Evolutionary conservation across 2,888 invertebrate genomes (phyloP), one percentile per base, ranked within the genome.

Genomic region (Actias luna): DNA sequence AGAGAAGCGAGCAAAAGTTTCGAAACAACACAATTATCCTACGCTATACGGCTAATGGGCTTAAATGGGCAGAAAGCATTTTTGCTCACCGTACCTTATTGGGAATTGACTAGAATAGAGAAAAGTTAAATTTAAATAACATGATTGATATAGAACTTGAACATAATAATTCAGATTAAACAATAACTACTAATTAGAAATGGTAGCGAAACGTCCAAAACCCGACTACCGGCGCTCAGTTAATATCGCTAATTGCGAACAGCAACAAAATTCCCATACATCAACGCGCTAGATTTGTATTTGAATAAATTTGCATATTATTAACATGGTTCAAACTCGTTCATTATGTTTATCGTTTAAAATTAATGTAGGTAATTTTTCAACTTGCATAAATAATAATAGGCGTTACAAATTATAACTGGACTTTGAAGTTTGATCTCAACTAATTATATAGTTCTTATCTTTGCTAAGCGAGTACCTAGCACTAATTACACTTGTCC

Each of bases 271-370:
- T 64, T 67, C 57, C 64, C 65, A 69, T 73, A 69, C 65, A 72
- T 68, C 66, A 67, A 55, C 63, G 52, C 35, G n/a, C 52, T 62
- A 65, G 66, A 68, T 70, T 69, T 68, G 69, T 69, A 71, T 75
- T 76, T 74, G 70, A 71, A 72, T 72, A 69, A 65, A 76, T 77
- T 77, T 75, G 74, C 77, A 75, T 76, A 72, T 64, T 63, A 68
- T 67, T 67, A 63, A 62, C 59, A 42, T 63, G 60, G 61, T 64
- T 65, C 70, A 67, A 71, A 68, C 68, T 64, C 62, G 65, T 63
- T 67, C 61, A 70, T 63, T 66, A 63, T 69, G 71, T 70, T 67
- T 67, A 66, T 50, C 65, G 63, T 62, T 59, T 67, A 63, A 67
- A 66, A 67, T 65, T 68, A 67, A 10, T 39, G 39, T 31, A 55